Evolutionary conservation across 1,140 invertebrate genomes (phyloP).

Genomic region (Ostrea denselamellosa): DNA sequence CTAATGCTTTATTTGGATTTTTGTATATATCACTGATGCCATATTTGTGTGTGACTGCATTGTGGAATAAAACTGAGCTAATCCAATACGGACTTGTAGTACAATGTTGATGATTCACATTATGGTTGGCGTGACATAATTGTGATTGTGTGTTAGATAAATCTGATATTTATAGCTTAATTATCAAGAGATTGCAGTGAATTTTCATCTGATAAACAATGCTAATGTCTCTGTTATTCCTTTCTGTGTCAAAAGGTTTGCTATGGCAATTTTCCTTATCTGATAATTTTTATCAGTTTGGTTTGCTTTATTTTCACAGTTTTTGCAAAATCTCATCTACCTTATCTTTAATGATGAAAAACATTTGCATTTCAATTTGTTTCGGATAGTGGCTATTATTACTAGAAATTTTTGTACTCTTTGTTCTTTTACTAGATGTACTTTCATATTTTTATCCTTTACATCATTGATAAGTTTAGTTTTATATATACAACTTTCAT

Average conservation of each 20-base stretch:
- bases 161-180: conserved; percentile 22
- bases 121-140: not conserved
- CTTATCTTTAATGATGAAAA: too few relatives aligned
- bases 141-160: conserved; percentile 2
- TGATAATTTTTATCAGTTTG: not conserved
- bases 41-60: too few relatives aligned
- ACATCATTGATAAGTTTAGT: too few relatives aligned
- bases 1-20: too few relatives aligned
- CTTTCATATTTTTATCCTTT: too few relatives aligned
- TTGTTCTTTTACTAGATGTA: too few relatives aligned
- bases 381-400: too few relatives aligned
- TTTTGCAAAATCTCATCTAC: not conserved
- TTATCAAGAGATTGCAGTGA: not conserved
- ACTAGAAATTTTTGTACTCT: too few relatives aligned
- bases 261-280: not conserved
- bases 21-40: too few relatives aligned
- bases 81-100: not conserved
- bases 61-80: not conserved
- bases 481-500: too few relatives aligned
- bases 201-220: conserved; percentile 15
- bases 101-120: conserved; percentile 8
- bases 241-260: not conserved
- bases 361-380: too few relatives aligned
- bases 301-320: not conserved
- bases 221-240: not conserved